These are phyloP conservation scores for Tetropium fuscum DNA, from an alignment of 2,888 invertebrate species.

Conservation along the genomic window DNA sequence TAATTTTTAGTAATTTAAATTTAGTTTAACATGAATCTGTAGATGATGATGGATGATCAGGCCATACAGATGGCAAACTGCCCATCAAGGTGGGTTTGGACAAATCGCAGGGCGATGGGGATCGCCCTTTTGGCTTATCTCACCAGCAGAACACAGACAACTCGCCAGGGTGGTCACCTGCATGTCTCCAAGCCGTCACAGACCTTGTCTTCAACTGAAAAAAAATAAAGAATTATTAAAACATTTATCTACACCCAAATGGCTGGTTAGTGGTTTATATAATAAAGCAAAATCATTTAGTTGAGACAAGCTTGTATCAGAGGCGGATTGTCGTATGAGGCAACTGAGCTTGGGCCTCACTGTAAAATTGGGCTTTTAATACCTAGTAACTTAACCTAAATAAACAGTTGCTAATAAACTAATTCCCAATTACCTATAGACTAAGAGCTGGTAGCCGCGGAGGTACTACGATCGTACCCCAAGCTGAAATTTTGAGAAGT, in stretches of 20 bases:
- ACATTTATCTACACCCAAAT: background rate
- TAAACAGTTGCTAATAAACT: too few relatives aligned
- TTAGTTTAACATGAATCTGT: slow-evolving; percentile 31
- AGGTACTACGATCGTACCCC: too few relatives aligned
- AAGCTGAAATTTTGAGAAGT: too few relatives aligned
- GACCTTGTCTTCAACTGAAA: slow-evolving; percentile 82
- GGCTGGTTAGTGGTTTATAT: too few relatives aligned
- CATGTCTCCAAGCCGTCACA: slow-evolving; percentile 81
- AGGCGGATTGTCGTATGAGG: too few relatives aligned
- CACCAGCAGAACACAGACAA: slow-evolving; percentile 87
- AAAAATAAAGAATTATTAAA: slow-evolving; percentile 35
- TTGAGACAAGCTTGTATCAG: too few relatives aligned
- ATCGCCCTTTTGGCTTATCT: slow-evolving; percentile 65
- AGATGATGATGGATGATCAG: slow-evolving; percentile 42
- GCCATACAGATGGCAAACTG: slow-evolving; percentile 52
- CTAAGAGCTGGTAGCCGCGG: too few relatives aligned
- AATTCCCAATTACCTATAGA: too few relatives aligned
- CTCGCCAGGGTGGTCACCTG: slow-evolving; percentile 78
- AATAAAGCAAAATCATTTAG: too few relatives aligned
- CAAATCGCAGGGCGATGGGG: slow-evolving; percentile 54
- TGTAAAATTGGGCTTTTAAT: too few relatives aligned
- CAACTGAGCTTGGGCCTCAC: too few relatives aligned
- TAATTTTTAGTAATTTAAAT: slow-evolving; percentile 32
- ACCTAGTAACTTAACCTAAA: too few relatives aligned
- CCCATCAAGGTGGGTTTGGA: slow-evolving; percentile 44